A percentile compares a stretch with the other conserved stretches of the same genome.
Evolutionary conservation across 2,888 invertebrate species (phyloP).

Genomic region (Epiperipatus broadwayi): DNA sequence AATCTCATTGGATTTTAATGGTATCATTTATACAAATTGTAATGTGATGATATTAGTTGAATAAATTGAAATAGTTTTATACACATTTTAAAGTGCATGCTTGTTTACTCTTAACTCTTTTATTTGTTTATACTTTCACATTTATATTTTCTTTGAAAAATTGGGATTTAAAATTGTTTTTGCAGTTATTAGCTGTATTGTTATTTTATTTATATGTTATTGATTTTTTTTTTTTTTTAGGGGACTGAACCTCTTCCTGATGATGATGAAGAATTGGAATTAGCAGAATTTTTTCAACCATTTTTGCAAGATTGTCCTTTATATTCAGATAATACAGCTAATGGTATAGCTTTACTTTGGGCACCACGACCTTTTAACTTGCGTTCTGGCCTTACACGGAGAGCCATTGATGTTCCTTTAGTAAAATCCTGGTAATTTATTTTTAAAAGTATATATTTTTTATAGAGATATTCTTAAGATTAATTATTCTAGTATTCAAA

Average conservation of each 20-base stretch:
- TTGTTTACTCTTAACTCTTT: too few relatives aligned
- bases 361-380: conserved; percentile 94
- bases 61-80: too few relatives aligned
- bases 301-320: conserved; percentile 84
- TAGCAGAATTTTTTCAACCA: conserved; percentile 74
- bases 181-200: too few relatives aligned
- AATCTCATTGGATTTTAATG: too few relatives aligned
- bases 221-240: conserved; percentile 23
- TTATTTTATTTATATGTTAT: too few relatives aligned
- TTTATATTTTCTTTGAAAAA: too few relatives aligned
- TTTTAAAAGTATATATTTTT: background rate
- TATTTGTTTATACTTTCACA: too few relatives aligned
- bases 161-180: too few relatives aligned
- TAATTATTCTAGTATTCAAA: conserved; percentile 12
- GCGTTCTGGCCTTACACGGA: conserved; percentile 73
- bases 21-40: too few relatives aligned
- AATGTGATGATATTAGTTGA: too few relatives aligned
- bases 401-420: conserved; percentile 89
- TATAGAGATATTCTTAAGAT: background rate
- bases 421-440: conserved; percentile 87
- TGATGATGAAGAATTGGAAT: conserved; percentile 57
- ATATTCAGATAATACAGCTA: conserved; percentile 96
- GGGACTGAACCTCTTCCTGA: conserved; percentile 67
- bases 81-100: too few relatives aligned
- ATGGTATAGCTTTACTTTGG: conserved; percentile 90